Percentiles rank a stretch among this genome's conserved stretches.
Conservation (phyloP, 2,888 invertebrate species). For the Cheilosia urbana region DNA sequence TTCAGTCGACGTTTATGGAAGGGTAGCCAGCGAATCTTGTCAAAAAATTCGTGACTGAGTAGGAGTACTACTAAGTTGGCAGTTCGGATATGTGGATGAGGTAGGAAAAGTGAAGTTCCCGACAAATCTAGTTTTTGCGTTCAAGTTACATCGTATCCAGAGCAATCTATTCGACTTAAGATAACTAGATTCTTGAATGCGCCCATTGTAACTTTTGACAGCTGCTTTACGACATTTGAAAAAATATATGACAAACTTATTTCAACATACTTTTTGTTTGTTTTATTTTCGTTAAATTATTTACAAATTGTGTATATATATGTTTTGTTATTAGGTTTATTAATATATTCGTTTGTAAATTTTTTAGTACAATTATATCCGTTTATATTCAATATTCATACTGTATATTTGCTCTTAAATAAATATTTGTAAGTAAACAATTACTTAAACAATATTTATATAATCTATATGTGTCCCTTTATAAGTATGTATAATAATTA, state of each 20-base stretch:
- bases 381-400: slow-evolving; percentile 21
- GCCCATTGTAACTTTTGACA: too few relatives aligned
- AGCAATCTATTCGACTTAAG: too few relatives aligned
- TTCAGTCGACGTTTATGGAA: too few relatives aligned
- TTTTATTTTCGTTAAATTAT: slow-evolving; percentile 61
- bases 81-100: too few relatives aligned
- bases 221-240: not conserved
- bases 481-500: slow-evolving; percentile 51
- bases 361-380: slow-evolving; percentile 29
- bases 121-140: too few relatives aligned
- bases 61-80: too few relatives aligned
- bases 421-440: slow-evolving; percentile 49
- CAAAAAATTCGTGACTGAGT: too few relatives aligned
- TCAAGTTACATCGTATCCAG: too few relatives aligned
- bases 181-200: too few relatives aligned
- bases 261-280: slow-evolving; percentile 5
- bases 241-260: not conserved
- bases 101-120: too few relatives aligned
- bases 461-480: slow-evolving; percentile 39
- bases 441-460: slow-evolving; percentile 45
- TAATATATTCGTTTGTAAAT: slow-evolving; percentile 38
- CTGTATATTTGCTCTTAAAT: slow-evolving; percentile 66
- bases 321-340: slow-evolving; percentile 2
- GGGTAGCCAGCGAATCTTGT: too few relatives aligned
- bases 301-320: slow-evolving; percentile 62